Base-by-base conservation (phyloP, 2,888 invertebrate genomes). In the Disparrhopalites patrizii region DNA sequence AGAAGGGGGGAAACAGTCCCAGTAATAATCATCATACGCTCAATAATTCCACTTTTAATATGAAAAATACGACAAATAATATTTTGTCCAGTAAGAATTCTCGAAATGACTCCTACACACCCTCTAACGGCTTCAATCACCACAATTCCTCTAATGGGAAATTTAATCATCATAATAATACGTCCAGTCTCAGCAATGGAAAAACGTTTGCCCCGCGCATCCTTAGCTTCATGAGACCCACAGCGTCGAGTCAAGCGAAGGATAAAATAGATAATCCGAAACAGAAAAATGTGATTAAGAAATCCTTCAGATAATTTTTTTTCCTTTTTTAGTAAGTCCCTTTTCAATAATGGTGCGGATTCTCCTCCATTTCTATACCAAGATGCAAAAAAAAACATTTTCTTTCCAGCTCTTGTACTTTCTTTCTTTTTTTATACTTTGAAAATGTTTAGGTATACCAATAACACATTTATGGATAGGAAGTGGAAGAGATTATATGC, bases 171-270 rank as follows among this genome's bases (percentile, higher is more conserved):
- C 72, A 78, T 83, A 78, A 76, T 82, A 78, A 76, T 76, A 81
- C 74, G 82, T 78, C 79, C 76, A 58, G 77, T 76, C 76, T 77
- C 63, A 77, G 79, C 33, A 76, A 73, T 65, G 23, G 57, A 18
- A 70, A 70, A 62, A 68, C 67, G 8, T 70, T 70, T 28, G 70
- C 71, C 38, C 72, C 71, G 27, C 66, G 73, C 58, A 71, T 73
- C n/a, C 82, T 85, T 66, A 85, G 88, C 68, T 92, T 92, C 77
- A 92, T 93, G 92, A 84, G 91, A 76, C 92, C 92, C 1, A 93
- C 93, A 0, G 87, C 91, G 28, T 87, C 92, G 10, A 92, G 91
- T 71, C 85, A 87, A 31, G 90, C 90, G 58, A 89, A 91, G 78
- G 85, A 84, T 72, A 80, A 76, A 68, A 54, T 72, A 13, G 74